A percentile compares a stretch with the other conserved stretches of the same genome.
Conservation (phyloP, 2,797 vertebrate genomes). For the Sebastes vulpes region DNA sequence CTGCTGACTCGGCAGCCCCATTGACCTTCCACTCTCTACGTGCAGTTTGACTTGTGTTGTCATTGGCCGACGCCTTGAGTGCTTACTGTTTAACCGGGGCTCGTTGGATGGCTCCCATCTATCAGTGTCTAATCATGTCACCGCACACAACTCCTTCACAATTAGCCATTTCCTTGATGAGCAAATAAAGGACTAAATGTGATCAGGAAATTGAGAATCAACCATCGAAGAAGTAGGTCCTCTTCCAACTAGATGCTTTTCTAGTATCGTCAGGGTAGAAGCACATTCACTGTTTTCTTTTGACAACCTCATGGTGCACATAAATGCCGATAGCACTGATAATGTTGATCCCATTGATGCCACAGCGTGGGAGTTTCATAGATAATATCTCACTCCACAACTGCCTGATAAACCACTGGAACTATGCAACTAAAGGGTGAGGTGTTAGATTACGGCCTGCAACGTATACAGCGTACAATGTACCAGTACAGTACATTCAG, state of each 20-base stretch:
- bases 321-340: not conserved
- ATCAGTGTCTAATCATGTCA: constrained; percentile 12
- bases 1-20: constrained; percentile 49
- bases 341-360: not conserved
- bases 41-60: constrained; percentile 63
- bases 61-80: constrained; percentile 36
- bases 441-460: not conserved
- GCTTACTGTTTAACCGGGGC: constrained; percentile 62
- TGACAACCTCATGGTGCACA: not conserved
- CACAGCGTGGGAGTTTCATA: not conserved
- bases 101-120: constrained; percentile 46
- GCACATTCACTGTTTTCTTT: not conserved
- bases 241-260: not conserved
- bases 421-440: not conserved
- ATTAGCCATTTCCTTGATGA: not conserved
- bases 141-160: not conserved
- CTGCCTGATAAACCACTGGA: not conserved
- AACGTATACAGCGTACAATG: not conserved
- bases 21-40: constrained; percentile 36
- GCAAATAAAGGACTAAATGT: constrained; percentile 41
- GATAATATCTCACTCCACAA: not conserved
- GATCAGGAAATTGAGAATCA: not conserved
- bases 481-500: not conserved
- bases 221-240: not conserved
- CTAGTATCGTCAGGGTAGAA: not conserved